A percentile compares a stretch with the other conserved stretches of the same genome.
phyloP scores from a whole-genome alignment of 2,797 vertebrate genomes.

The Mionectes olivaceus region DNA sequence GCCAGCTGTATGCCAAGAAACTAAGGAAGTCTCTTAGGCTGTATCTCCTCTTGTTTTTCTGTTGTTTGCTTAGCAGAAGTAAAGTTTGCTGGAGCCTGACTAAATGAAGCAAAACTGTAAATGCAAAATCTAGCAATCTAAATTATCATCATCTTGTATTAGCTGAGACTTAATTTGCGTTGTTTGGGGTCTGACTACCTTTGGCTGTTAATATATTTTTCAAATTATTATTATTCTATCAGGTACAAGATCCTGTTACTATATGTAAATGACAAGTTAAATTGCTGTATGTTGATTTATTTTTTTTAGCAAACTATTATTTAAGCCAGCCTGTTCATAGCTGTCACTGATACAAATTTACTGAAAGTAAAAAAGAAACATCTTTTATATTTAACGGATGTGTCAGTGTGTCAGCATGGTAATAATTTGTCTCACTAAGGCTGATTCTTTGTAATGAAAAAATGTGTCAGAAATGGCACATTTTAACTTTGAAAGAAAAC shows the following conservation, averaged over 20 bases:
- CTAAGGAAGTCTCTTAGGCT: background rate
- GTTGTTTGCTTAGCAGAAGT: conserved; percentile 9
- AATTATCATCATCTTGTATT: conserved; percentile 37
- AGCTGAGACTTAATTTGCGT: background rate
- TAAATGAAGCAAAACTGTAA: conserved; percentile 47
- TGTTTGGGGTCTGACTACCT: conserved; percentile 46
- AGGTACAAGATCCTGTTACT: conserved; percentile 24
- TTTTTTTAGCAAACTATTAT: conserved; percentile 57
- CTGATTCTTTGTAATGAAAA: conserved; percentile 50
- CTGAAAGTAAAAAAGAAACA: conserved; percentile 37
- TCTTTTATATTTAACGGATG: conserved; percentile 46
- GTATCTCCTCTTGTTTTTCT: background rate
- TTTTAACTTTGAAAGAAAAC: conserved; percentile 33
- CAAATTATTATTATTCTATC: conserved; percentile 54
- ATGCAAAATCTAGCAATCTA: conserved; percentile 38
- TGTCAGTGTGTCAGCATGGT: conserved; percentile 51
- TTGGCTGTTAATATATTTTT: conserved; percentile 25
- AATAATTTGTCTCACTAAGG: conserved; percentile 22
- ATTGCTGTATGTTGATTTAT: conserved; percentile 44
- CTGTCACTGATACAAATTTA: conserved; percentile 40
- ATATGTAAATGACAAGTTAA: conserved; percentile 45
- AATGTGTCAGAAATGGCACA: conserved; percentile 51
- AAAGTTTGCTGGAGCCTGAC: conserved; percentile 40
- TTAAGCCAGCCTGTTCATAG: conserved; percentile 44
- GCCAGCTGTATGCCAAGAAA: background rate